Evolutionary conservation across 2,888 invertebrate genomes (phyloP), one percentile per base, ranked within the genome.

Genomic region (Anagyrus pseudococci): DNA sequence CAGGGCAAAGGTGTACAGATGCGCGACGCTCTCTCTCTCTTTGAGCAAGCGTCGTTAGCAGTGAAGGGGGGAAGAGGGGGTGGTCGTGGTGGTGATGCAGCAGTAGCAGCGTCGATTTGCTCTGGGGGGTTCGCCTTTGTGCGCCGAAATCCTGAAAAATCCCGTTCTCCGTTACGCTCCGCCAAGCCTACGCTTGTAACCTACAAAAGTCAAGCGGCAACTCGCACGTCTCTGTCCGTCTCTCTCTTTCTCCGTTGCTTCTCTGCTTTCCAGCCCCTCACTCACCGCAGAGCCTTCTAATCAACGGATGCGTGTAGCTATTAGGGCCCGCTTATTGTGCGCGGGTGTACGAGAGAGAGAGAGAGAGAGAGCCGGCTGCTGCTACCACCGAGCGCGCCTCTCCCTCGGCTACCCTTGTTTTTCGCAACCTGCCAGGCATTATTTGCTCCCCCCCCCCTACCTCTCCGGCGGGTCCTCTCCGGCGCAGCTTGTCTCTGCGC

Each of bases 281-380:
- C 29, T 22, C 33, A 13, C 49, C 10, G 20, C 26, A 15, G 6
- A 33, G 20, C 44, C 71, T 77, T 79, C 75, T 79, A 80, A 80
- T 80, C 79, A 79, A 73, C 75, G 75, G 72, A 77, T 77, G 76
- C 79, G 75, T 78, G 74, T 78, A 79, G 48, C 78, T 77, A 80
- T 79, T 80, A 78, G 75, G 73, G 74, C 68, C n/a, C 70, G 70
- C 70, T 74, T 71, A 77, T 78, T 79, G 78, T 78, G 76, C 77
- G 79, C 77, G 79, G 79, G 79, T 78, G 79, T 77, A 76, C 66
- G 63, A 4, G 10, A 46, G n/a, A n/a, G n/a, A n/a, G n/a, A n/a
- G n/a, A n/a, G n/a, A n/a, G n/a, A n/a, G n/a, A n/a, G n/a, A n/a
- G n/a, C n/a, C n/a, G n/a, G n/a, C n/a, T n/a, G 69, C 66, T 67